Evolutionary conservation across 2,113 vertebrate species (phyloP), one percentile per base, ranked within the genome.

Genomic region (Burhinus oedicnemus): DNA sequence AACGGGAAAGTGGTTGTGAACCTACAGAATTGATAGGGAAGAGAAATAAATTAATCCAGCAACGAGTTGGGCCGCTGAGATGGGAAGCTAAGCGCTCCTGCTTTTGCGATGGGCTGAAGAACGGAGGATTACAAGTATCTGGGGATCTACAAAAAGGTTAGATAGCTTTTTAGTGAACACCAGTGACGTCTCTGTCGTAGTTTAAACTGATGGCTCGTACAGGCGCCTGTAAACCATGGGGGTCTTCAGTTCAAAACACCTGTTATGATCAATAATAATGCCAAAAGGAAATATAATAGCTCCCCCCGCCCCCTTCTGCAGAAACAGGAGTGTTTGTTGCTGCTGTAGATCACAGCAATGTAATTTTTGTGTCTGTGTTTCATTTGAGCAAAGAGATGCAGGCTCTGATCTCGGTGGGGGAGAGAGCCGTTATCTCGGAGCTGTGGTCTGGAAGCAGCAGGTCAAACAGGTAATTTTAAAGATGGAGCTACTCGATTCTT

Each of bases 41-140:
- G 78, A 58, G 82, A 97, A 97, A 98, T 91, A 96, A 96, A 97
- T 98, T 89, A 96, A 97, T 80, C 95, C 80, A 38, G 90, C 89
- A 30, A 91, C 38, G 92, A 95, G 74, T 17, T 82, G 92, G 15
- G 49, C 69, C 66, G 27, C 74, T 83, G 79, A 88, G 91, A 97
- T 87, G 93, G 66, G 21, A 42, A 91, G 93, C 65, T 97, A 96
- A 98, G 97, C 0, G 29, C 32, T 95, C 82, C 49, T 30, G 77
- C 70, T 92, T 94, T 66, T 5, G 11, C 86, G 65, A 64, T 30
- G 89, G 95, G 88, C 69, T 96, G 72, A 83, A 72, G 98, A 77
- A 89, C 12, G 94, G 97, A 95, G 95, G 87, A 70, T 97, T 93
- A 95, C 85, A 97, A 71, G 93, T 83, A 23, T 36, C 96, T 94